phyloP scores from a whole-genome alignment of 2,797 vertebrate genomes.

The Siniperca obscura region DNA sequence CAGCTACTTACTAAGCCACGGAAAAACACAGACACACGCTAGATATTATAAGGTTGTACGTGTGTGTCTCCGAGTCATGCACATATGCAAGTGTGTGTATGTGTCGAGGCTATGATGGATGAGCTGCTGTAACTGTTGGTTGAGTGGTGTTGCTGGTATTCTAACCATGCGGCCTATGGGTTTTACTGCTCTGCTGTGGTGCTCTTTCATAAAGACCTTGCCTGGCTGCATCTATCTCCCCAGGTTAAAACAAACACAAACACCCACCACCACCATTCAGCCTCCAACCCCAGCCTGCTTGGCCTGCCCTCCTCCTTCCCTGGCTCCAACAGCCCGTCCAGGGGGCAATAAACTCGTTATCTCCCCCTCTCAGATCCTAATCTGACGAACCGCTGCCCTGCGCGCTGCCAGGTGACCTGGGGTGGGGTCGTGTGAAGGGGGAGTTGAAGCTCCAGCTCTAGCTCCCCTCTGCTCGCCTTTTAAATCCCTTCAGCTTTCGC shows the following conservation, averaged over 20 bases:
- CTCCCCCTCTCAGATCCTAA: slow-evolving; percentile 96
- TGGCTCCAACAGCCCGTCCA: slow-evolving; percentile 86
- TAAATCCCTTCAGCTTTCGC: slow-evolving; percentile 84
- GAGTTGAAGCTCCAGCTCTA: slow-evolving; percentile 62
- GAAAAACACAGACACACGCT: slow-evolving; percentile 24
- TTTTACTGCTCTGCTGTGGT: slow-evolving; percentile 78
- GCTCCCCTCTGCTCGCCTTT: slow-evolving; percentile 76
- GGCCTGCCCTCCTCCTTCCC: slow-evolving; percentile 78
- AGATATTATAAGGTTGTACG: slow-evolving; percentile 37
- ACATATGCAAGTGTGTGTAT: slow-evolving; percentile 47
- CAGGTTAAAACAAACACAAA: slow-evolving; percentile 96
- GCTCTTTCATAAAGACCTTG: slow-evolving; percentile 72
- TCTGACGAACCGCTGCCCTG: slow-evolving; percentile 93
- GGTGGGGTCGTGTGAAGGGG: slow-evolving; percentile 82
- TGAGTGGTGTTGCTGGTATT: slow-evolving; percentile 79
- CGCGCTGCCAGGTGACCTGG: slow-evolving; percentile 93
- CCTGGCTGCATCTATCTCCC: slow-evolving; percentile 81
- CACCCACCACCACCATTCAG: slow-evolving; percentile 76
- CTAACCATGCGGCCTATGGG: slow-evolving; percentile 78
- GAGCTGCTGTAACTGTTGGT: slow-evolving; percentile 56
- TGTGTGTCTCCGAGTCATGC: slow-evolving; percentile 34
- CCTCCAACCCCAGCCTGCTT: slow-evolving; percentile 77
- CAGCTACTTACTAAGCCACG: slow-evolving; percentile 28
- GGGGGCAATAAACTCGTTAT: slow-evolving; percentile 95
- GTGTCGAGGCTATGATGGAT: slow-evolving; percentile 74